Percentiles rank a stretch among this genome's conserved stretches.
Evolutionary conservation across 2,113 vertebrate species (phyloP).

Genomic region (Chroicocephalus ridibundus): DNA sequence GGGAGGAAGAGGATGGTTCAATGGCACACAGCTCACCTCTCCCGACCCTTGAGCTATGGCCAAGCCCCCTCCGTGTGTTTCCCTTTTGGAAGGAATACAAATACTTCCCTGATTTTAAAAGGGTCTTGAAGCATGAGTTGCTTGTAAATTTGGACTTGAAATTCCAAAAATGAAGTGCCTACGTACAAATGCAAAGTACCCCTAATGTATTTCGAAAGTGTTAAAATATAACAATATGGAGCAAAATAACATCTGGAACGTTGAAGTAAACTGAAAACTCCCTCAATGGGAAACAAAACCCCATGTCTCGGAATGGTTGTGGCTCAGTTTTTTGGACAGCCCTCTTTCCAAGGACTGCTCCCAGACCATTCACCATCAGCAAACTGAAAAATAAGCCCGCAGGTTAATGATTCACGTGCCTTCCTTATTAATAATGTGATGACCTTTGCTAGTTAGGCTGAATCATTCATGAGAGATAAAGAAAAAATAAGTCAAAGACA

Average conservation of each 20-base stretch:
- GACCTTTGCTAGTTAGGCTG: not conserved
- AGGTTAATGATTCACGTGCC: not conserved
- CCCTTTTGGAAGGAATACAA: not conserved
- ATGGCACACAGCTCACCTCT: rapidly evolving
- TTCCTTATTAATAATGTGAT: not conserved
- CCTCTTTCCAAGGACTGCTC: not conserved
- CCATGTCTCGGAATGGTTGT: not conserved
- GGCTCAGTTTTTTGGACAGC: not conserved
- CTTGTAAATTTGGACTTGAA: not conserved
- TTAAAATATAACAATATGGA: not conserved
- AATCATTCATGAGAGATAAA: not conserved
- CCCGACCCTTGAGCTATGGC: not conserved
- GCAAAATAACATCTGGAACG: not conserved
- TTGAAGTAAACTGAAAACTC: not conserved
- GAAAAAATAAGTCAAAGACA: not conserved
- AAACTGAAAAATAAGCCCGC: not conserved
- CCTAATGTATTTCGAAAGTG: not conserved
- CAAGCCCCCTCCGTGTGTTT: not conserved
- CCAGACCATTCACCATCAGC: not conserved
- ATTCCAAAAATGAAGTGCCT: not conserved
- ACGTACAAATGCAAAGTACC: not conserved
- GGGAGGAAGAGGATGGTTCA: not conserved
- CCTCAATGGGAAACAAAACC: not conserved
- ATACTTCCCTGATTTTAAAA: not conserved
- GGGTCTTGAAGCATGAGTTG: not conserved